Evolutionary conservation across 1,140 invertebrate genomes (phyloP).

Genomic region (Ceratitis capitata): DNA sequence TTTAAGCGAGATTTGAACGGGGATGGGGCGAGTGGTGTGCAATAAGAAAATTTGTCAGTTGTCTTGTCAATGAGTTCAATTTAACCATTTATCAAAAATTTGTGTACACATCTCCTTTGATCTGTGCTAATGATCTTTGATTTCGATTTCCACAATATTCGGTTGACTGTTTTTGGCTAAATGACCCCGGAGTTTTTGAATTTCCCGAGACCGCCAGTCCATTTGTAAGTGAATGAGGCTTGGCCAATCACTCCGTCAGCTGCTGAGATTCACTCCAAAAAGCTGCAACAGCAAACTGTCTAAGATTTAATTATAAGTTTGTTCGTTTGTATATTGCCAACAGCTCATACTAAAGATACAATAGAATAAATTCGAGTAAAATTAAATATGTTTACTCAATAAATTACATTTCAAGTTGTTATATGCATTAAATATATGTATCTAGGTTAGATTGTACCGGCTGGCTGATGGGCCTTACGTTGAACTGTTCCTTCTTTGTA

Average conservation of each 20-base stretch:
- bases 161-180: not conserved
- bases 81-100: conserved; percentile 28
- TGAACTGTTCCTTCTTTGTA: too few relatives aligned
- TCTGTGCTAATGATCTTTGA: not conserved
- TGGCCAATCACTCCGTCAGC: not conserved
- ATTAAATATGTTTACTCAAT: too few relatives aligned
- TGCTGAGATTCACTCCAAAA: not conserved
- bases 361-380: too few relatives aligned
- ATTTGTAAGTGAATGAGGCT: not conserved
- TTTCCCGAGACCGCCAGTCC: not conserved
- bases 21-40: not conserved
- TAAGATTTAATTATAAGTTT: too few relatives aligned
- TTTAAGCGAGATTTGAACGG: conserved; percentile 49
- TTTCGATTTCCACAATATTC: too few relatives aligned
- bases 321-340: too few relatives aligned
- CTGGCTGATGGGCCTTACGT: too few relatives aligned
- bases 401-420: too few relatives aligned
- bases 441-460: too few relatives aligned
- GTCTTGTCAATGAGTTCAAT: conserved; percentile 39
- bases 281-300: too few relatives aligned
- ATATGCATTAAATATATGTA: too few relatives aligned
- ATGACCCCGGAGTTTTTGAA: not conserved
- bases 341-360: too few relatives aligned
- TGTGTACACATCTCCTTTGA: conserved; percentile 2
- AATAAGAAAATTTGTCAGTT: conserved; percentile 37